Conservation (phyloP, 2,797 vertebrate genomes). For the Smutsia temminckii region DNA sequence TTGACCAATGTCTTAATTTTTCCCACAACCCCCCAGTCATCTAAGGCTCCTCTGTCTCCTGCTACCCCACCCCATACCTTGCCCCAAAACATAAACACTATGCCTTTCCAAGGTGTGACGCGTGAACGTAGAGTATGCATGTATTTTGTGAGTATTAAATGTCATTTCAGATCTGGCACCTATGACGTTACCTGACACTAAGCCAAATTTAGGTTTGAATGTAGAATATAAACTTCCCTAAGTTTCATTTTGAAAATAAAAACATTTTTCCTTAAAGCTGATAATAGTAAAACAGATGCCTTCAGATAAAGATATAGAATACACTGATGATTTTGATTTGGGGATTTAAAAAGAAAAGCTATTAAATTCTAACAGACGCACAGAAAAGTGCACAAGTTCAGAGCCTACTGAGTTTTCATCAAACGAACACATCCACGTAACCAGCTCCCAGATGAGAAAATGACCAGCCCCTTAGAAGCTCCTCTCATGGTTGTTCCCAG, state of each 20-base stretch:
- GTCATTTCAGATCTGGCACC: conserved; percentile 12
- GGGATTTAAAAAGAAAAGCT: conserved; percentile 30
- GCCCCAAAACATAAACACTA: background rate
- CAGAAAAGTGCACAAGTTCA: background rate
- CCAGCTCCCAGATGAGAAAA: background rate
- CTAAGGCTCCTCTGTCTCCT: background rate
- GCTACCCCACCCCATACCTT: background rate
- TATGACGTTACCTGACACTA: background rate
- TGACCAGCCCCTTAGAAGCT: background rate
- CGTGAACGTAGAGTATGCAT: background rate
- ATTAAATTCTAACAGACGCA: background rate
- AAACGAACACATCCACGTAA: background rate
- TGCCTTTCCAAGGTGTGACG: background rate
- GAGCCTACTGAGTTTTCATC: conserved; percentile 11
- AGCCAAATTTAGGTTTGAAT: conserved; percentile 37
- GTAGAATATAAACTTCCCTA: background rate
- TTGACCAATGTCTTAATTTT: background rate
- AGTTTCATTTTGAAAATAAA: conserved; percentile 38
- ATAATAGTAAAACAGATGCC: conserved; percentile 33
- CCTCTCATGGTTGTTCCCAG: background rate
- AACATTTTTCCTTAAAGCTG: conserved; percentile 24
- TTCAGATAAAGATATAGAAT: conserved; percentile 33
- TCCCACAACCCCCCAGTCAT: background rate
- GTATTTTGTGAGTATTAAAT: background rate
- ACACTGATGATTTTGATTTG: background rate